Evolutionary conservation across 2,797 vertebrate species (phyloP).

Genomic region (Lemur catta): DNA sequence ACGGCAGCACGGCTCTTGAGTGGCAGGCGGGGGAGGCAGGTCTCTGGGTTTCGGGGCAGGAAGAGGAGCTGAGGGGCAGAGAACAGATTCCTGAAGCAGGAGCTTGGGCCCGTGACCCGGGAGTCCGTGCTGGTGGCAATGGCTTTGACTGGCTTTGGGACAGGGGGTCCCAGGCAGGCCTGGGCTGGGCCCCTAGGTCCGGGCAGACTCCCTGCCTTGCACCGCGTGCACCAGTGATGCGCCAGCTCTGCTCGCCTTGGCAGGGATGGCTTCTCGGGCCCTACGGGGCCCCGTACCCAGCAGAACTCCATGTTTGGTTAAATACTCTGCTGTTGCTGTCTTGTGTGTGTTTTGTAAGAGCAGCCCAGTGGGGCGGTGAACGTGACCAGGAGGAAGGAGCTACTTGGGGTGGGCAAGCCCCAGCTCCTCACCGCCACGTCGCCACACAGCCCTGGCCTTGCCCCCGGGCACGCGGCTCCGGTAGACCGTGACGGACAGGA

Average conservation of each 20-base stretch:
- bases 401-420: not conserved
- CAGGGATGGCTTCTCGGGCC: not conserved
- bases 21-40: not conserved
- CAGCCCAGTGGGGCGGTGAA: not conserved
- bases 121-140: not conserved
- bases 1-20: accelerated
- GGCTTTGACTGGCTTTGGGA: not conserved
- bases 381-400: not conserved
- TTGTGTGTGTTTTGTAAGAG: not conserved
- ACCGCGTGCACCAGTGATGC: accelerated
- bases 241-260: accelerated
- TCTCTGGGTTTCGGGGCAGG: not conserved
- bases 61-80: not conserved
- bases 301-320: accelerated
- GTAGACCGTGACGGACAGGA: not conserved
- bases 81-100: not conserved
- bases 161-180: not conserved
- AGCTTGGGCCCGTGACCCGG: not conserved
- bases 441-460: accelerated
- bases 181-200: not conserved
- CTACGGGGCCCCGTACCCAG: not conserved
- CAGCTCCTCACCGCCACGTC: not conserved
- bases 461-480: not conserved
- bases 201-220: not conserved
- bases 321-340: not conserved